Base-by-base conservation (phyloP, 2,113 vertebrate genomes). In the Atractosteus spatula region DNA sequence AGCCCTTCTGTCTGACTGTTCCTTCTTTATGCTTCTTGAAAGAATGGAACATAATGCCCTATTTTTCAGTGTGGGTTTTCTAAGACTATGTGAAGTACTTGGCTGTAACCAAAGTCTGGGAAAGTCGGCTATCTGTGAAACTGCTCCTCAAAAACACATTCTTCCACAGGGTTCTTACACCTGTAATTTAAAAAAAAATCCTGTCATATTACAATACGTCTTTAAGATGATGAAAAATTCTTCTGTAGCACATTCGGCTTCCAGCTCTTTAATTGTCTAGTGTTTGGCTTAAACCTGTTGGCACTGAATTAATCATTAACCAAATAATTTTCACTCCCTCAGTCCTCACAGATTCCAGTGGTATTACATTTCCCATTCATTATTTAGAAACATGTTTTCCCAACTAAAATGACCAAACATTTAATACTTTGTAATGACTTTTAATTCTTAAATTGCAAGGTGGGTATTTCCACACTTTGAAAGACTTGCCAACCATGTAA, bases 51-150 rank as follows among this genome's bases (percentile, higher is more conserved):
- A 78, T 75, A 82, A 82, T 75, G 78, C 71, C 63, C 76, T 62
- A 68, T 82, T 74, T 82, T 76, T 73, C 71, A 75, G 44, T 70
- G n/a, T 65, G 17, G 66, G 70, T 63, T 76, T 74, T 79, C 75
- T 73, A 71, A 75, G 70, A 76, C 70, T 72, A 73, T 77, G 78
- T 66, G 69, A 71, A 59, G 45, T 69, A 65, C 68, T 73, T 72
- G 66, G 68, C 61, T 82, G 76, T 71, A 78, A 80, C 78, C 66
- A 56, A 82, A 80, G 78, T 70, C 71, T 80, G 78, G 75, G 78
- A 80, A 29, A 80, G 66, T 55, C 55, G 66, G 66, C 71, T 68
- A 54, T 71, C 64, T 51, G 61, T 59, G 68, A 71, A 79, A 56
- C 47, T 71, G 41, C 44, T 72, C 69, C 68, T 73, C 29, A 72